Conservation (phyloP, 2,888 invertebrate species). For the Dryomyza anilis region DNA sequence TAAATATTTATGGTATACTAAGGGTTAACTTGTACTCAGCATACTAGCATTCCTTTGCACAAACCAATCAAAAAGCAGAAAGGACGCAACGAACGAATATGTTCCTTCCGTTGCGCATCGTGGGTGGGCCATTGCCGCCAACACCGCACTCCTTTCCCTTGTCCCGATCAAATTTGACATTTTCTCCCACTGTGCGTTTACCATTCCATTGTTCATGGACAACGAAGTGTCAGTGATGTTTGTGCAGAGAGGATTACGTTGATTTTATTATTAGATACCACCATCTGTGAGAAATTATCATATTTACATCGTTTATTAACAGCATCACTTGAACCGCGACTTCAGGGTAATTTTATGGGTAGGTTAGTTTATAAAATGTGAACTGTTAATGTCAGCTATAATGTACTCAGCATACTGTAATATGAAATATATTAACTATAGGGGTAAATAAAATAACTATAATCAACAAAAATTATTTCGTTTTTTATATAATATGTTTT, state of each 20-base stretch:
- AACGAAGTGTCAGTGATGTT: slow-evolving; percentile 27
- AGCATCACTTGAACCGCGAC: slow-evolving; percentile 55
- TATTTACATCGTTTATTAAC: slow-evolving; percentile 63
- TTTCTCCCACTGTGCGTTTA: slow-evolving; percentile 41
- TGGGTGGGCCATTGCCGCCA: slow-evolving; percentile 31
- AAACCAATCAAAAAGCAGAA: slow-evolving; percentile 43
- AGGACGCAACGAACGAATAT: slow-evolving; percentile 57
- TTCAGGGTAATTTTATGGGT: slow-evolving; percentile 13
- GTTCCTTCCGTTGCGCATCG: slow-evolving; percentile 42
- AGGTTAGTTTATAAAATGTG: slow-evolving; percentile 25
- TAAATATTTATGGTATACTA: no score
- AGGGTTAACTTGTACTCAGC: no score
- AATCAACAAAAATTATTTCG: no score
- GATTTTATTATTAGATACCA: slow-evolving; percentile 62
- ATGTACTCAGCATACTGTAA: no score
- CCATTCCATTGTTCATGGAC: slow-evolving; percentile 30
- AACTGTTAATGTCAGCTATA: slow-evolving; percentile 3
- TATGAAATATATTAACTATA: no score
- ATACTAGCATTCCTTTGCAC: slow-evolving; percentile 9
- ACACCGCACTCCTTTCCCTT: background rate
- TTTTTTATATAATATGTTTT: no score
- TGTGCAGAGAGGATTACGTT: slow-evolving; percentile 54
- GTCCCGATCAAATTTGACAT: background rate
- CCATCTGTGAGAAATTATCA: slow-evolving; percentile 62
- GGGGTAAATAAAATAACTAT: no score